Evolutionary conservation across 2,797 vertebrate species (phyloP), one percentile per base, ranked within the genome.

Genomic region (Anguilla megastoma): DNA sequence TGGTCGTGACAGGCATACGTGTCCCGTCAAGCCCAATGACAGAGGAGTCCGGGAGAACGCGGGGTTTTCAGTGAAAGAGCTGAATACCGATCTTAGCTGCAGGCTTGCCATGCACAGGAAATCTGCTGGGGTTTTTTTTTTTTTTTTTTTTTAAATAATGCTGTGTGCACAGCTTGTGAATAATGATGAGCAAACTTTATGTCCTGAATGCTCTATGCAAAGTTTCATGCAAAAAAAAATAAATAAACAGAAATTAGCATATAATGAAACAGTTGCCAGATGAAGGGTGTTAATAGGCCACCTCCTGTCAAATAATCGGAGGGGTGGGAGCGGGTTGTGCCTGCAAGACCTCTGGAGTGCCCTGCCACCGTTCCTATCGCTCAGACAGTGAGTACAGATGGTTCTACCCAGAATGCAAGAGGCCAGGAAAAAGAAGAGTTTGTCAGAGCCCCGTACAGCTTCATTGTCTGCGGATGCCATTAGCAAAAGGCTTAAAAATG

Each of bases 121-220:
- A 3, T 79, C 14, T 79, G 36, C 4, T 21, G 33, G 36, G 74
- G 27, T 30, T 16, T 74, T 74, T 30, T 74, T 74, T 74, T 69
- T 58, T 56, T 9, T 56, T 56, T 56, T 56, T 63, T 63, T 63
- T 18, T n/a, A 21, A 16, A 79, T 21, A 16, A 41, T 18, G 33
- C 74, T 8, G 33, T 45, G 74, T 79, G 41, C 41, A 79, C 33
- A 45, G 74, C 74, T 36, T 21, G 74, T 79, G 74, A 79, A 79
- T 79, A 79, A 45, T 79, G 33, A 79, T 45, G 74, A 41, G 74
- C 16, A 79, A 41, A 79, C 33, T 79, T 79, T 79, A 45, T 79
- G 74, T 79, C 74, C 74, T 79, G 14, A 79, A 79, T 41, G 74
- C 74, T 79, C 74, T 79, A 79, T 79, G 74, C 74, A 79, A 79